These are phyloP conservation scores for Sceliomorpha sp. DNA, from an alignment of 2,888 invertebrate species.

Conservation along the genomic window DNA sequence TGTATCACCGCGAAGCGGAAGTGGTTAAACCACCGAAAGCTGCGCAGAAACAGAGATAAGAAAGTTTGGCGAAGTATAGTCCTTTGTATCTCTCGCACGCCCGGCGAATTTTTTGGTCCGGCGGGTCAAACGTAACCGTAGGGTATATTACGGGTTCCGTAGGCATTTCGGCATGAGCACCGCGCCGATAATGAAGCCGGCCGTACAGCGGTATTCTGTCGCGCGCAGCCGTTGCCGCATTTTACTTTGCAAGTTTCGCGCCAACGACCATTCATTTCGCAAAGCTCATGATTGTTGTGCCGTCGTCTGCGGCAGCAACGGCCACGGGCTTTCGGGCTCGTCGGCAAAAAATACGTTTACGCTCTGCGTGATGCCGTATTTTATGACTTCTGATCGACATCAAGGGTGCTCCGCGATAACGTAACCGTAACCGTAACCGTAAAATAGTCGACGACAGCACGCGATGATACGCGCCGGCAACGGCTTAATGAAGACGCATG, in stretches of 20 bases:
- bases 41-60: conserved; percentile 13
- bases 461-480: conserved; percentile 57
- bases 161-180: conserved; percentile 33
- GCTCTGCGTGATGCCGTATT: neutral
- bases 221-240: conserved; percentile 38
- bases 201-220: conserved; percentile 34
- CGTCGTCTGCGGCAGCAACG: conserved; percentile 16
- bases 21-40: conserved; percentile 22
- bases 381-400: conserved; percentile 51
- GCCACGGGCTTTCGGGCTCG: conserved; percentile 2
- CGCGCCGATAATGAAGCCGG: conserved; percentile 30
- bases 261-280: conserved; percentile 44
- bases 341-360: conserved; percentile 2
- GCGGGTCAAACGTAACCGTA: conserved; percentile 32
- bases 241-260: conserved; percentile 46
- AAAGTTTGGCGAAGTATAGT: conserved; percentile 32
- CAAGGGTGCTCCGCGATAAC: conserved; percentile 44
- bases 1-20: conserved; percentile 17
- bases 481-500: conserved; percentile 67
- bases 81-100: conserved; percentile 22
- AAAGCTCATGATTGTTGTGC: conserved; percentile 36
- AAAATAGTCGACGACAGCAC: conserved; percentile 58
- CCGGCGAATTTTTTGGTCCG: conserved; percentile 25
- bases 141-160: conserved; percentile 32
- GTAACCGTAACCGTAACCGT: conserved; percentile 53